A percentile compares a stretch with the other conserved stretches of the same genome.
Conservation (phyloP, 1,140 invertebrate species). For the Aphidius ervi region DNA sequence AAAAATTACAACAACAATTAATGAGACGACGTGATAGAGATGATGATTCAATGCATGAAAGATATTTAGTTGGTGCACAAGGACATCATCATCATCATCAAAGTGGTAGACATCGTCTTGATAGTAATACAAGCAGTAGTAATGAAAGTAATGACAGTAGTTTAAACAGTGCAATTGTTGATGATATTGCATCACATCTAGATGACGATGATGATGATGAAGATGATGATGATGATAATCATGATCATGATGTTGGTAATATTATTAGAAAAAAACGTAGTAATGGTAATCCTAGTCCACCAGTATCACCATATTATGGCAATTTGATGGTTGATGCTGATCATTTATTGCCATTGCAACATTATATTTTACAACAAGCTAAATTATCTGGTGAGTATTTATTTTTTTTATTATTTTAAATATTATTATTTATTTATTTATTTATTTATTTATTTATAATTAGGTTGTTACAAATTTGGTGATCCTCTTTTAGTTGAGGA, state of each 20-base stretch:
- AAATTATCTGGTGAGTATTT: constrained; percentile 61
- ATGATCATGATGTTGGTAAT: constrained; percentile 36
- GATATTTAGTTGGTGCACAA: constrained; percentile 57
- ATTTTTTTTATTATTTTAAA: constrained; percentile 6
- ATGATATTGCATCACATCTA: constrained; percentile 34
- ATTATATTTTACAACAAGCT: constrained; percentile 83
- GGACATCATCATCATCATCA: constrained; percentile 29
- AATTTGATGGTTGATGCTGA: constrained; percentile 49
- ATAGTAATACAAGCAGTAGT: constrained; percentile 37
- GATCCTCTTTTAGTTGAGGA: constrained; percentile 61
- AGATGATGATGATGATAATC: constrained; percentile 38
- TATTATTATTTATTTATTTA: too few species aligned
- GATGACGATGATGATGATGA: constrained; percentile 42
- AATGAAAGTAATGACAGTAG: constrained; percentile 43
- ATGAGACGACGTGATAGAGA: constrained; percentile 51
- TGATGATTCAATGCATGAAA: constrained; percentile 79
- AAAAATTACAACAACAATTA: constrained; percentile 49
- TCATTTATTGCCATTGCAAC: constrained; percentile 77
- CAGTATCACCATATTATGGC: constrained; percentile 47
- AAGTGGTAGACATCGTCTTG: constrained; percentile 35
- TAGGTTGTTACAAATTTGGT: constrained; percentile 62
- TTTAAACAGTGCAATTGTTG: constrained; percentile 41
- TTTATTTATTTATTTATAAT: neutral
- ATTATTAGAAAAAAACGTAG: constrained; percentile 46
- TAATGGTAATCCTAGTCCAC: constrained; percentile 50